Evolutionary conservation across 2,797 vertebrate genomes (phyloP), one percentile per base, ranked within the genome.

Genomic region (Catharus ustulatus): DNA sequence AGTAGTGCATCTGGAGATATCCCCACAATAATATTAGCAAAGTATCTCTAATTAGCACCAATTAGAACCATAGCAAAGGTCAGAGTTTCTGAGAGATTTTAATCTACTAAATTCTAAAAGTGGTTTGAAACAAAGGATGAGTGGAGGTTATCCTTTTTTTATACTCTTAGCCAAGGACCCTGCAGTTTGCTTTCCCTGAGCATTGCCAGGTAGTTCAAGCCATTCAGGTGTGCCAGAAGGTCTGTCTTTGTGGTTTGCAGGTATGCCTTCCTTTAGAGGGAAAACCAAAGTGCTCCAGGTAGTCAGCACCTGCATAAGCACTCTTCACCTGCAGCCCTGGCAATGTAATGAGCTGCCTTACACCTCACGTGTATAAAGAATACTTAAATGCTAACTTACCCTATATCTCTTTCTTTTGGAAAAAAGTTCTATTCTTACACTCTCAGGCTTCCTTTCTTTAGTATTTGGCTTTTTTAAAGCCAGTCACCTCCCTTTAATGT

Each of bases 241-340:
- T 62, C 45, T 74, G 52, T 55, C 66, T 48, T 58, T 63, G 54
- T 32, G 38, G 63, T 74, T 36, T 61, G 24, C 45, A 73, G 55
- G 46, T 24, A 68, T 46, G 30, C 38, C 30, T 81, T 51, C 69
- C 52, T 23, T 27, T 34, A 69, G 51, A 90, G 58, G 38, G 58
- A 91, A 95, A 75, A 71, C 34, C 40, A 75, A 83, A 85, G 38
- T 13, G 36, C 73, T 78, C 54, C 73, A 84, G 61, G 74, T 66
- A 71, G 21, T 57, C 51, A 58, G 58, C 77, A 91, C 49, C 57
- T 81, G 87, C 38, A 71, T 6, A 43, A 90, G 23, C 49, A 43
- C 27, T 71, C 46, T 67, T 76, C 18, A 87, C 48, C 43, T 67
- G 68, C 84, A 77, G 43, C 75, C 29, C 45, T 24, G 24, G 34